Conservation (phyloP, 1,140 invertebrate species). For the Lordiphosa stackelbergi region DNA sequence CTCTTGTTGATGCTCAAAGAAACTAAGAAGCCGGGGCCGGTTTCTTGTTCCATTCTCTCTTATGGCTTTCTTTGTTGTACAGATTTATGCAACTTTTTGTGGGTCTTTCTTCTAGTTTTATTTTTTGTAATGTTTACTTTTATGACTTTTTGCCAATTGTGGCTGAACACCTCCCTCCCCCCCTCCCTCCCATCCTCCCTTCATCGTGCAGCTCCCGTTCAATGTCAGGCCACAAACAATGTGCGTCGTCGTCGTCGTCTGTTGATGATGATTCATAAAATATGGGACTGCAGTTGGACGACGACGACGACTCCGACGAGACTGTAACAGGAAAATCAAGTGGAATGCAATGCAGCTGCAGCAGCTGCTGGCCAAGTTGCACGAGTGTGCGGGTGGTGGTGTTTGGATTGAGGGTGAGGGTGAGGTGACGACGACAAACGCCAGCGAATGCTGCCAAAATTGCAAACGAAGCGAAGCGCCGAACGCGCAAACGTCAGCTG, state of each 20-base stretch:
- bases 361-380: constrained; percentile 34
- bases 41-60: constrained; percentile 40
- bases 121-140: constrained; percentile 45
- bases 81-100: constrained; percentile 63
- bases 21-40: constrained; percentile 44
- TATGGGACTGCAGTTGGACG: constrained; percentile 47
- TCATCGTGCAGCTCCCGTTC: constrained; percentile 23
- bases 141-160: constrained; percentile 21
- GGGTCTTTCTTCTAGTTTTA: constrained; percentile 34
- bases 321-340: constrained; percentile 70
- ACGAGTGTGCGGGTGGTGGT: neutral
- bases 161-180: neutral
- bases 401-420: constrained; percentile 29
- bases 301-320: constrained; percentile 1
- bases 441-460: constrained; percentile 46
- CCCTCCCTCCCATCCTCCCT: too few species aligned
- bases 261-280: constrained; percentile 67
- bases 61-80: constrained; percentile 58
- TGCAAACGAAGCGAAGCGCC: constrained; percentile 45
- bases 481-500: constrained; percentile 54
- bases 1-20: constrained; percentile 10
- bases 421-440: constrained; percentile 35
- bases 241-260: constrained; percentile 50
- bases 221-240: constrained; percentile 62
- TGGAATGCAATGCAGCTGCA: constrained; percentile 62